Percentiles rank a stretch among this genome's conserved stretches.
Conservation (phyloP, 2,113 vertebrate genomes). For the Cardinalis cardinalis region DNA sequence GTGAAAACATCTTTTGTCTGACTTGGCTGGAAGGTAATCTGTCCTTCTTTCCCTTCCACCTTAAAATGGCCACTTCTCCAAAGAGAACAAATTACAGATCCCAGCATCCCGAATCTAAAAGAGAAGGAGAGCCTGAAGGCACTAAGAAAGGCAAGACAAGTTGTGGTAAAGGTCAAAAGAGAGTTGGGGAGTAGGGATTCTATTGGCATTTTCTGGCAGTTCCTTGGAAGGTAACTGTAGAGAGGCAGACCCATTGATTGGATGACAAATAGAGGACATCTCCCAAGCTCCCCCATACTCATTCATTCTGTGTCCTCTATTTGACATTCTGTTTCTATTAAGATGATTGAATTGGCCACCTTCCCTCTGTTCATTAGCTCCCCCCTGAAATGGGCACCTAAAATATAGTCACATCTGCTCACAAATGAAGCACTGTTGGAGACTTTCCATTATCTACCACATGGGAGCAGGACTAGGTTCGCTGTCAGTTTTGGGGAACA, state of each 20-base stretch:
- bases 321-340: not conserved
- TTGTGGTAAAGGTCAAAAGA: not conserved
- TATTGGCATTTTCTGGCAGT: not conserved
- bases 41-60: not conserved
- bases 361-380: not conserved
- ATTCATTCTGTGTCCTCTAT: not conserved
- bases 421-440: not conserved
- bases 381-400: not conserved
- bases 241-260: not conserved
- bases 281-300: not conserved
- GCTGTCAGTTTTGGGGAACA: constrained; percentile 1
- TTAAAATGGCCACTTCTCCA: not conserved
- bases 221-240: not conserved
- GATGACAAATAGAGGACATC: not conserved
- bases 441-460: constrained; percentile 2
- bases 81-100: rapidly evolving
- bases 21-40: not conserved
- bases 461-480: constrained; percentile 13
- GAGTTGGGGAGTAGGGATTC: not conserved
- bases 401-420: not conserved
- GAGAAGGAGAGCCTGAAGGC: not conserved
- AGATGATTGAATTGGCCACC: not conserved
- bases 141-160: not conserved
- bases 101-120: not conserved
- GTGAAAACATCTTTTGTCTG: not conserved